Base-by-base conservation (phyloP, 2,797 vertebrate species). In the Ptychadena robeensis region DNA sequence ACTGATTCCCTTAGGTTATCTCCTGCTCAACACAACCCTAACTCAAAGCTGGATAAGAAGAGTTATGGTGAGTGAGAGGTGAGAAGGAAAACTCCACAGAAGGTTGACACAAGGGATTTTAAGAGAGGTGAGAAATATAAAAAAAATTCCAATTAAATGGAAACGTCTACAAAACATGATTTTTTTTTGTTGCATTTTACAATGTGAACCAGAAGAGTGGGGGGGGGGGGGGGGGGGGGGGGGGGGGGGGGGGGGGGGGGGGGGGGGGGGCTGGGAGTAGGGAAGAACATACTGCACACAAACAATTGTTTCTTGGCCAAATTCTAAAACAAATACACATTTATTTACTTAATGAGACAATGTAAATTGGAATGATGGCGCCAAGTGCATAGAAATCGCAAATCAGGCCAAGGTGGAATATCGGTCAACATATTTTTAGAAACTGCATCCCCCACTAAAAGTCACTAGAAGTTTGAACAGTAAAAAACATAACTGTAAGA, bases 1-100 rank as follows among this genome's bases (percentile, higher is more conserved):
- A 11, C 1, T 59, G 15, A 59, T 79, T 61, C 38, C 40, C 27
- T 48, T 2, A 67, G 44, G 40, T 73, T 79, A 83, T 79, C 76
- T 64, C n/a, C n/a, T 37, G 28, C 40, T 3, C 65, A 67, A 71
- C 74, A 65, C 28, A 18, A 61, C 35, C n/a, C 48, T 63, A 73
- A 18, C 27, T 1, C 9, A 81, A 18, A 11, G 61, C 28, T 38
- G 31, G 28, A 31, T 37, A 37, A 70, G 14, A 79, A 9, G 25
- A 68, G 25, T 27, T n/a, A 14, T 44, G 22, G 69, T 27, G 37
- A 27, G 69, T 11, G 12, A 61, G 65, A 38, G 32, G 32, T 53
- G 75, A 44, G 44, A 66, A 53, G 38, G 31, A 1, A 4, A 79
- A 9, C 61, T 40, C 38, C 28, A 4, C 8, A 37, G 14, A 53